Conservation (phyloP, 2,797 vertebrate species). For the Decapterus maruadsi region DNA sequence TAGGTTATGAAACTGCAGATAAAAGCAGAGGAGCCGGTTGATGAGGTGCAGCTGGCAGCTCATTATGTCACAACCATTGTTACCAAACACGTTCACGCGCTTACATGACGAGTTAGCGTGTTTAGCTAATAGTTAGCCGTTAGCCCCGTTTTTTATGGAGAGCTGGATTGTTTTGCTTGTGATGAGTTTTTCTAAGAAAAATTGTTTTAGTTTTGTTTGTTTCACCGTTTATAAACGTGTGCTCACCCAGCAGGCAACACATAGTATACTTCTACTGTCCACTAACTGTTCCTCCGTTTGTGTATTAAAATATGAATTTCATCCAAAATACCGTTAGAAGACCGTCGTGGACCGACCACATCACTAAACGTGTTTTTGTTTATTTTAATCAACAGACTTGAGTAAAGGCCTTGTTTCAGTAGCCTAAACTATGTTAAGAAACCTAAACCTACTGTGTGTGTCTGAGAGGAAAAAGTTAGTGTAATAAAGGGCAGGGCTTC, state of each 20-base stretch:
- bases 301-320: too few relatives aligned
- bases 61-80: background rate
- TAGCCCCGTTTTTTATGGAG: background rate
- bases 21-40: constrained; percentile 3
- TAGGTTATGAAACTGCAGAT: constrained; percentile 1
- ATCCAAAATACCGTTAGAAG: too few relatives aligned
- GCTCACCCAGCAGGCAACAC: too few relatives aligned
- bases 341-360: too few relatives aligned
- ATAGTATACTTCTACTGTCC: too few relatives aligned
- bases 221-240: too few relatives aligned
- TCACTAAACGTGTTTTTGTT: too few relatives aligned
- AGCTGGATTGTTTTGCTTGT: background rate
- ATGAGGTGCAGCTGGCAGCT: background rate
- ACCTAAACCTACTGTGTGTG: background rate
- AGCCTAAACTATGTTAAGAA: background rate
- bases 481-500: background rate
- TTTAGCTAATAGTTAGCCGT: background rate
- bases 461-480: background rate
- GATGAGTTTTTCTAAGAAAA: background rate
- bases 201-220: too few relatives aligned
- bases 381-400: too few relatives aligned
- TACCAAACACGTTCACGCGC: background rate
- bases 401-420: too few relatives aligned
- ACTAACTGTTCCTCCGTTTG: too few relatives aligned
- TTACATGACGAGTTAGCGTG: background rate